Evolutionary conservation across 2,888 invertebrate genomes (phyloP), one percentile per base, ranked within the genome.

Genomic region (Ornithoptera priamus): DNA sequence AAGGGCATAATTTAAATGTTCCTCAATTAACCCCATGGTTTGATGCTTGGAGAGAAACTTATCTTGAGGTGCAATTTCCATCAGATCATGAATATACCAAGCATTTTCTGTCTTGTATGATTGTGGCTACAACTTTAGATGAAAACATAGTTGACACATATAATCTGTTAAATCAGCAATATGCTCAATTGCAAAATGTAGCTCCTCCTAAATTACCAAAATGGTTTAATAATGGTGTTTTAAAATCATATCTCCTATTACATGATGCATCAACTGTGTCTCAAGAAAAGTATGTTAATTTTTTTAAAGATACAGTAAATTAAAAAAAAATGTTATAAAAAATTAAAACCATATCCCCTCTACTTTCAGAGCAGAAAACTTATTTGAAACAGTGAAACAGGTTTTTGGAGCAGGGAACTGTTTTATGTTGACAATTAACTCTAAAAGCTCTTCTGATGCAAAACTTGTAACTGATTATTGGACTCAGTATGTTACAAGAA

Each of bases 21-120:
- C 97, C 97, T 46, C 91, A 94, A 56, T 93, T 95, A 15, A 97
- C 97, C 67, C 96, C 98, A 18, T 99, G 99, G 99, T 99, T 97
- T 93, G 98, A 99, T 86, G 95, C 96, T 15, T 99, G 98, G 97
- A 94, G 98, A 78, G 97, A 98, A 78, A 96, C 96, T 42, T 99
- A 99, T 87, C 93, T 98, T 61, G 95, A 96, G 81, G 95, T 97
- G 71, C 96, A 97, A 83, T 97, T 96, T 84, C 97, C 97, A 22
- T 96, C 97, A 6, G 99, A 99, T 82, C 99, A 99, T 93, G 99
- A 99, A 89, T 99, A 98, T 82, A 96, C 98, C 0, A 97, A 97
- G 81, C 97, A 98, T 86, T 96, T 96, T 81, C 84, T 97, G 67
- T 96, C 96, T 18, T 97, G 97, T 84, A 94, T 97, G 80, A 94